A percentile compares a stretch with the other conserved stretches of the same genome.
Conservation (phyloP, 2,888 invertebrate genomes). For the Ctena decussata region DNA sequence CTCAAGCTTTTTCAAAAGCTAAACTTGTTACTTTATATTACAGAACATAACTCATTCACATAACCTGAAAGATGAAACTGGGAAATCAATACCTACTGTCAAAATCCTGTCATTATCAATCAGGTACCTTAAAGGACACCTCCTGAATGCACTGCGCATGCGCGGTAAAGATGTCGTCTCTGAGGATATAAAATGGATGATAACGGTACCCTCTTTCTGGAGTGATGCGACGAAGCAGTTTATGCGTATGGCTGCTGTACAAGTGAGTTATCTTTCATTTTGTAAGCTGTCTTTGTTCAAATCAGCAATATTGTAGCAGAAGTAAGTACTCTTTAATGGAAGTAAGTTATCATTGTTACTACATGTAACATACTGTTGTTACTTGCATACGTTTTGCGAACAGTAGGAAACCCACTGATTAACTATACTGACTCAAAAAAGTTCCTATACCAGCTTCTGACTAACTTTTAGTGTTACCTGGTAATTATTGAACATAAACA, state of each 20-base stretch:
- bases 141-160: conserved; percentile 62
- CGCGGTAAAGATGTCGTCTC: conserved; percentile 59
- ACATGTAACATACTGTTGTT: no score
- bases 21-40: not conserved
- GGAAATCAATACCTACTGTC: conserved; percentile 50
- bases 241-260: conserved; percentile 59
- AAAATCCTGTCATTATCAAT: conserved; percentile 53
- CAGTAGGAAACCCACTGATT: no score
- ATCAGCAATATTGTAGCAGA: no score
- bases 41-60: conserved; percentile 44
- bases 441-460: no score
- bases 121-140: conserved; percentile 57
- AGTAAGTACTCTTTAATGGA: no score
- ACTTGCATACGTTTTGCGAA: no score
- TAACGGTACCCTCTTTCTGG: conserved; percentile 62
- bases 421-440: no score
- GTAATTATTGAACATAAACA: no score
- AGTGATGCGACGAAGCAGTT: conserved; percentile 60
- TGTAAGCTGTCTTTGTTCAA: no score
- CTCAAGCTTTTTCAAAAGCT: no score
- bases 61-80: conserved; percentile 60
- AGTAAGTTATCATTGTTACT: no score
- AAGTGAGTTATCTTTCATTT: conserved; percentile 40
- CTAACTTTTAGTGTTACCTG: no score
- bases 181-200: conserved; percentile 64